These are phyloP conservation scores for Caenorhabditis sulstoni DNA, from an alignment of 2,888 invertebrate species.

Conservation along the genomic window DNA sequence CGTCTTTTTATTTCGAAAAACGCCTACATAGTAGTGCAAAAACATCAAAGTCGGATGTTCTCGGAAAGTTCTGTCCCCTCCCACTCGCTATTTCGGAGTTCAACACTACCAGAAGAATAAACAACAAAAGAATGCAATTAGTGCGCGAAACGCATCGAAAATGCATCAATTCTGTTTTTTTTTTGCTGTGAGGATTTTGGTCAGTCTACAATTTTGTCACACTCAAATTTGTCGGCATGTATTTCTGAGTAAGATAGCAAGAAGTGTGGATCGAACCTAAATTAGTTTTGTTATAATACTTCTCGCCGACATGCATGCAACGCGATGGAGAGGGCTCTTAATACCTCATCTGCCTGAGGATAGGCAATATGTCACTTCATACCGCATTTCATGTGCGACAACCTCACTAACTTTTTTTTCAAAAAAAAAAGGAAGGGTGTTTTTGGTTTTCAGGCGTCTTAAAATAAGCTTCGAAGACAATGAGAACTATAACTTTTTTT, in stretches of 20 bases:
- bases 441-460: no score
- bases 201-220: background rate
- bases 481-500: conserved; percentile 3
- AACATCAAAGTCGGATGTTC: no score
- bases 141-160: conserved; percentile 13
- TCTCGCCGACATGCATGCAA: conserved; percentile 29
- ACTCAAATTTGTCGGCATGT: conserved; percentile 9
- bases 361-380: conserved; percentile 33
- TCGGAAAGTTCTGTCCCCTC: no score
- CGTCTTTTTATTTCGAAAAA: no score
- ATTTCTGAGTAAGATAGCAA: conserved; percentile 65
- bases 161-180: conserved; percentile 8
- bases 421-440: background rate
- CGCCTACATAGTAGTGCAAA: no score
- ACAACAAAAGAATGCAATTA: conserved; percentile 21
- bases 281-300: conserved; percentile 59
- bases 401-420: background rate
- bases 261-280: conserved; percentile 42
- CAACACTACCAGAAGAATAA: background rate
- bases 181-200: background rate
- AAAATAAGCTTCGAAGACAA: background rate
- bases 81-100: background rate
- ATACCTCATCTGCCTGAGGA: conserved; percentile 34
- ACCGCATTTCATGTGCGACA: conserved; percentile 12
- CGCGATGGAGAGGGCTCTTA: conserved; percentile 35